Conservation (phyloP, 2,888 invertebrate species). For the Diarsia dahlii region DNA sequence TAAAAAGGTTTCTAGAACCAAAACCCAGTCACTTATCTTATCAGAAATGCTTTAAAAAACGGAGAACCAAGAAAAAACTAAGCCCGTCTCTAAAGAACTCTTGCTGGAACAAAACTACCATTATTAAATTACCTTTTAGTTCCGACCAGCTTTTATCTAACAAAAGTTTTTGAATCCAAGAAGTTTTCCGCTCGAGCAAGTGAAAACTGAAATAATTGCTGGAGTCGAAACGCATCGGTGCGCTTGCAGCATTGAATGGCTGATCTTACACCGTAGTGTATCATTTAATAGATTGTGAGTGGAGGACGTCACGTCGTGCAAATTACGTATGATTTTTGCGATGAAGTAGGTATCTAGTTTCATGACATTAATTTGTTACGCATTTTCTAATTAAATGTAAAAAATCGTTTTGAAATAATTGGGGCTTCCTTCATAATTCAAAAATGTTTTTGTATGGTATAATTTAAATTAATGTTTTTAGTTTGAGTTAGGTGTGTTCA, state of each 20-base stretch:
- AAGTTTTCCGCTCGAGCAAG: constrained; percentile 78
- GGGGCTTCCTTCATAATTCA: too few relatives aligned
- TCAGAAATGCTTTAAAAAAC: constrained; percentile 3
- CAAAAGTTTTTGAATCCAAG: constrained; percentile 72
- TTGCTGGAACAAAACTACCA: constrained; percentile 30
- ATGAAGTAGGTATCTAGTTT: too few relatives aligned
- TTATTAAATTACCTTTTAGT: constrained; percentile 60
- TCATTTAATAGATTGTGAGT: not conserved
- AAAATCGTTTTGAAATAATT: too few relatives aligned
- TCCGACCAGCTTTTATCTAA: constrained; percentile 61
- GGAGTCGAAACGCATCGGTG: constrained; percentile 76
- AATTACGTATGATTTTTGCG: too few relatives aligned
- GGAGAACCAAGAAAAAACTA: not conserved
- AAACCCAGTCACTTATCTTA: not conserved
- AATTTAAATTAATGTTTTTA: not conserved
- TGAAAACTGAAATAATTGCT: constrained; percentile 83
- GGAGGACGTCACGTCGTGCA: too few relatives aligned
- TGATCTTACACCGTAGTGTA: constrained; percentile 65
- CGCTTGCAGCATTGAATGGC: constrained; percentile 67
- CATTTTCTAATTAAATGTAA: too few relatives aligned
- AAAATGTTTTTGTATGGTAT: not conserved
- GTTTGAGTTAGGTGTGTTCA: not conserved
- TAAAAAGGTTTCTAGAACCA: not conserved
- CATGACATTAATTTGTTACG: too few relatives aligned
- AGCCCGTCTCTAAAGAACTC: constrained; percentile 11